Evolutionary conservation across 2,797 vertebrate species (phyloP).

Genomic region (Bufotes viridis): DNA sequence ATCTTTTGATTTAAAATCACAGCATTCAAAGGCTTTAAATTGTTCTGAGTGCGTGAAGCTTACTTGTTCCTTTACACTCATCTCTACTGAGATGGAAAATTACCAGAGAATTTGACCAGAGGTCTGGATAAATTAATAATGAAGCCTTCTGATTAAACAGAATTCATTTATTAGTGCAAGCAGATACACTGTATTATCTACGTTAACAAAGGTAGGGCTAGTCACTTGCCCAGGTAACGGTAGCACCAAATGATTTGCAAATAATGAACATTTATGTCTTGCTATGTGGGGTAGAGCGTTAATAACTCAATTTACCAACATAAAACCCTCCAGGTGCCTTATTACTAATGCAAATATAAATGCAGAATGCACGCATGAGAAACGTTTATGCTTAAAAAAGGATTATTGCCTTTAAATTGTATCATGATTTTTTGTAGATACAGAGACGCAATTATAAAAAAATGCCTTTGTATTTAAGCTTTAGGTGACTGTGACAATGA

Average conservation of each 20-base stretch:
- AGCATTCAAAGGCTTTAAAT: background rate
- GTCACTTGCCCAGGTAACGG: conserved; percentile 29
- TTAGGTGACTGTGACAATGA: background rate
- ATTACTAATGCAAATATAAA: conserved; percentile 41
- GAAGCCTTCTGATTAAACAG: conserved; percentile 22
- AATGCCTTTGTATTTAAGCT: background rate
- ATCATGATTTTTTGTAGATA: background rate
- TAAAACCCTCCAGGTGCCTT: conserved; percentile 28
- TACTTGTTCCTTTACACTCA: background rate
- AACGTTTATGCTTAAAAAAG: background rate
- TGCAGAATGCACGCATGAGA: conserved; percentile 7
- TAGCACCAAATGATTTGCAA: conserved; percentile 39
- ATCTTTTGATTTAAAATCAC: background rate
- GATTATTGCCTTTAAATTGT: background rate
- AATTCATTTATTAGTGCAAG: conserved; percentile 39
- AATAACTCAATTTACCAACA: conserved; percentile 52
- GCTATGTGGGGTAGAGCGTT: conserved; percentile 40
- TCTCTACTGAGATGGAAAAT: conserved; percentile 34
- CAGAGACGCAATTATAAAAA: background rate
- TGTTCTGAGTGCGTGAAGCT: background rate
- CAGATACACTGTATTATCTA: conserved; percentile 24
- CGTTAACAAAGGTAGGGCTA: conserved; percentile 24
- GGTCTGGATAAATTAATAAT: conserved; percentile 40
- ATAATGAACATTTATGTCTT: conserved; percentile 45
- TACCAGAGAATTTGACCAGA: conserved; percentile 26